Conservation (phyloP, 2,888 invertebrate genomes). For the Drosophila mercatorum region DNA sequence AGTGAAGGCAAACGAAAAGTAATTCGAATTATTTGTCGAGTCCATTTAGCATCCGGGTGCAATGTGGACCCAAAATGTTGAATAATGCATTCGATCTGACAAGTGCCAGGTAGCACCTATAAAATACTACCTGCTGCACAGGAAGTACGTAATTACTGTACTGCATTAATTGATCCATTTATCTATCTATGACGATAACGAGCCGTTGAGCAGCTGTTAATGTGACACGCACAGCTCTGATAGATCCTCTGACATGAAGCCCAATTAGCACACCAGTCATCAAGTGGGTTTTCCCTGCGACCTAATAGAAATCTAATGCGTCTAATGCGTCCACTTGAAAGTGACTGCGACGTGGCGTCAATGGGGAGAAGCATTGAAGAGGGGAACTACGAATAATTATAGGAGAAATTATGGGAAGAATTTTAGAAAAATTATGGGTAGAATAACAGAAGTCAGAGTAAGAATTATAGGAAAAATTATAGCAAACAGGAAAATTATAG, state of each 20-base stretch:
- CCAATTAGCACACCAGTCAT: background rate
- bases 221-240: constrained; percentile 4
- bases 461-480: too few species aligned
- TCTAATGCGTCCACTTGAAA: background rate
- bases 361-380: too few species aligned
- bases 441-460: too few species aligned
- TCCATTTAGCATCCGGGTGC: constrained; percentile 19
- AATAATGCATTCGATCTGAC: constrained; percentile 56
- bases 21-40: constrained; percentile 5
- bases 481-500: too few species aligned
- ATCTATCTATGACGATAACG: constrained; percentile 30
- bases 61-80: constrained; percentile 29
- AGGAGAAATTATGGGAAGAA: too few species aligned
- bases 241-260: constrained; percentile 26
- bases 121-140: constrained; percentile 32
- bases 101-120: constrained; percentile 29
- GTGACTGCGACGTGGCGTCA: background rate
- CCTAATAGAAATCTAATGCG: background rate
- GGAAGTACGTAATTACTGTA: constrained; percentile 57
- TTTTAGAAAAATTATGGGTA: too few species aligned
- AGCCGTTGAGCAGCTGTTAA: constrained; percentile 23
- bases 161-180: constrained; percentile 42
- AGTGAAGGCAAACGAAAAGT: background rate
- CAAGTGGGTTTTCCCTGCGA: background rate
- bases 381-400: too few species aligned